Base-by-base conservation (phyloP, 1,140 invertebrate species). In the Apocrypta bakeri region DNA sequence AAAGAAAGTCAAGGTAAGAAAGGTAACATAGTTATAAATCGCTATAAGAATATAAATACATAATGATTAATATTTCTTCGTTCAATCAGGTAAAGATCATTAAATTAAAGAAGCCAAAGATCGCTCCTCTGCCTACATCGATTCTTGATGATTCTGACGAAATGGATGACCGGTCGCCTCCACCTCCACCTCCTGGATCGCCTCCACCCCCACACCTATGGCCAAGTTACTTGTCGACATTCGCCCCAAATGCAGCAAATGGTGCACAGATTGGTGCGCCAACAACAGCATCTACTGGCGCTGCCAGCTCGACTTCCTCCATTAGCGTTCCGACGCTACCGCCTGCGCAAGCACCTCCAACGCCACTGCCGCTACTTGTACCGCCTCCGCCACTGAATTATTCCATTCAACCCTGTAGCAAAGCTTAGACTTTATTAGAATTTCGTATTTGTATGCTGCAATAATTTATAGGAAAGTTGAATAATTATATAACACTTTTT, bases 121-220 rank as follows among this genome's bases (percentile, higher is more conserved):
- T 91, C 48, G 87, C 90, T 7, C 88, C 90, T 7, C 82, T 90
- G 29, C 89, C 89, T 12, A 85, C 89, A 9, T 84, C 91, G 83
- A 90, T 90, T 87, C 87, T 92, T 83, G 90, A 92, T 2, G 91
- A 93, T 37, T 93, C 92, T 0, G 92, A 92, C 25, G 93, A 93
- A 42, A 84, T 92, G 72, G 93, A 94, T 40, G 92, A 92, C 83
- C 89, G 93, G 64, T 93, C 93, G 25, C 93, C 93, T 25, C 93
- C 93, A 0, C 92, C 93, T 0, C 93, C 93, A 6, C 93, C 93
- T 0, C 93, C 93, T 0, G 93, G 93, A 31, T 94, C 93, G 24
- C 93, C 93, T 2, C 93, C 93, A 4, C 92, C 93, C 0, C 93
- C 90, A 1, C 89, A 94, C 85, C 84, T 93, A 4, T 94, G 93